Conservation (phyloP, 2,113 vertebrate genomes). For the Cathartes aura region DNA sequence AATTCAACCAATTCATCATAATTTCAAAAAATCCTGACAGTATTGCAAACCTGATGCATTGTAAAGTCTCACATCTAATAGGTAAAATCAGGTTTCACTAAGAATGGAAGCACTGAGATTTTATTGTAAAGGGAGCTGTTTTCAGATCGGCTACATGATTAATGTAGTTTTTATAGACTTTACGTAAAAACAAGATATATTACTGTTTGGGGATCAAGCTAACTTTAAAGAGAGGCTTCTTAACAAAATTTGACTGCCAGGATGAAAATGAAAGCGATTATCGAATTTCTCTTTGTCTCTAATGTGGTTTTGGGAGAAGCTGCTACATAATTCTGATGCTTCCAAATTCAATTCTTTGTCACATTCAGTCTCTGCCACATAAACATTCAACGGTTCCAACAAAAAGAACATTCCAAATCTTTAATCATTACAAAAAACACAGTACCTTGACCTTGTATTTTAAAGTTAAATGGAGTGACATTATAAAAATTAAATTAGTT, state of each 20-base stretch:
- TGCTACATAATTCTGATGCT: neutral
- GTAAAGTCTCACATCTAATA: neutral
- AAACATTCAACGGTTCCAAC: conserved; percentile 30
- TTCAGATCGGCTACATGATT: neutral
- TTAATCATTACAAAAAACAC: conserved; percentile 69
- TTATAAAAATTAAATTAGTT: conserved; percentile 80
- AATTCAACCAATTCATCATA: neutral
- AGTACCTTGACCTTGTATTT: conserved; percentile 72
- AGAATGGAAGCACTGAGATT: neutral
- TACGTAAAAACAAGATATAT: neutral
- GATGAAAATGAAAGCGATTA: neutral
- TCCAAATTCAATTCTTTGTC: conserved; percentile 28
- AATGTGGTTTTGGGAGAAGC: neutral
- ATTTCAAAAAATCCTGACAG: neutral
- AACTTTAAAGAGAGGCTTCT: conserved; percentile 45
- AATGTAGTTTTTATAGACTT: neutral
- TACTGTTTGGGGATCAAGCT: neutral
- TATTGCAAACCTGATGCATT: neutral
- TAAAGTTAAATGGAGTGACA: conserved; percentile 74
- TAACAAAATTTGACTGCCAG: conserved; percentile 16
- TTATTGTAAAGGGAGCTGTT: neutral
- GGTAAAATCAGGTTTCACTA: conserved; percentile 18
- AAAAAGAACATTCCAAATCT: conserved; percentile 58
- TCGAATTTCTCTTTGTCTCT: neutral
- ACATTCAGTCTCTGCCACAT: conserved; percentile 20